Evolutionary conservation across 2,113 vertebrate genomes (phyloP).

Genomic region (Toxostoma redivivum): DNA sequence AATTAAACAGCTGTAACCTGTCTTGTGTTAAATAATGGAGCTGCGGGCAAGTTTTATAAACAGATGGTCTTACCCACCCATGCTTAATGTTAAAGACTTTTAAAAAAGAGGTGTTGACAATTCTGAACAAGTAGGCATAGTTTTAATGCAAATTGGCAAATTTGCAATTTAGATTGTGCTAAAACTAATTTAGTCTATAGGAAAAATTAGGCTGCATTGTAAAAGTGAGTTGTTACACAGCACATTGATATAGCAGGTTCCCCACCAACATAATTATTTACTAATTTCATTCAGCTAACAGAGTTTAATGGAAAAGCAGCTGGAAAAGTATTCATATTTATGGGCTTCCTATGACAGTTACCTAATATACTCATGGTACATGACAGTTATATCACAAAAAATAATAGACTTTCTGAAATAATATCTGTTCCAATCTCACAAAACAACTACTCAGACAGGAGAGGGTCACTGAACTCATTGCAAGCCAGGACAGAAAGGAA

Average conservation of each 20-base stretch:
- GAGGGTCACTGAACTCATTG: slow-evolving; percentile 46
- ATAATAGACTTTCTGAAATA: slow-evolving; percentile 59
- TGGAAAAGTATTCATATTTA: slow-evolving; percentile 72
- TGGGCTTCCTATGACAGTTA: slow-evolving; percentile 56
- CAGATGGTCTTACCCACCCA: slow-evolving; percentile 79
- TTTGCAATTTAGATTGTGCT: slow-evolving; percentile 75
- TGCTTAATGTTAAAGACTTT: slow-evolving; percentile 74
- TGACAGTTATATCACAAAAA: slow-evolving; percentile 48
- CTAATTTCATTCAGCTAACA: slow-evolving; percentile 72
- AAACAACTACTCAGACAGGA: slow-evolving; percentile 37
- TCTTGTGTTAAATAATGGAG: slow-evolving; percentile 68
- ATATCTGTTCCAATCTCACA: slow-evolving; percentile 37
- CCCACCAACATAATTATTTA: slow-evolving; percentile 76
- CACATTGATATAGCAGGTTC: slow-evolving; percentile 57
- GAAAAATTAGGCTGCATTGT: slow-evolving; percentile 67
- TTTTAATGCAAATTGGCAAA: slow-evolving; percentile 74
- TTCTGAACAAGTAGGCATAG: slow-evolving; percentile 73
- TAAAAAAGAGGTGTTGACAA: slow-evolving; percentile 77
- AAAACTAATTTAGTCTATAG: slow-evolving; percentile 69
- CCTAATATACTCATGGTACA: slow-evolving; percentile 62
- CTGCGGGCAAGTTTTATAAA: slow-evolving; percentile 67
- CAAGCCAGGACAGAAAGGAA: not conserved
- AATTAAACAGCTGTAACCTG: slow-evolving; percentile 82
- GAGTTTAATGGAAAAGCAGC: slow-evolving; percentile 74
- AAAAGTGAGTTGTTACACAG: slow-evolving; percentile 58